phyloP scores from a whole-genome alignment of 2,888 invertebrate genomes.

The Cephus pygmeus region DNA sequence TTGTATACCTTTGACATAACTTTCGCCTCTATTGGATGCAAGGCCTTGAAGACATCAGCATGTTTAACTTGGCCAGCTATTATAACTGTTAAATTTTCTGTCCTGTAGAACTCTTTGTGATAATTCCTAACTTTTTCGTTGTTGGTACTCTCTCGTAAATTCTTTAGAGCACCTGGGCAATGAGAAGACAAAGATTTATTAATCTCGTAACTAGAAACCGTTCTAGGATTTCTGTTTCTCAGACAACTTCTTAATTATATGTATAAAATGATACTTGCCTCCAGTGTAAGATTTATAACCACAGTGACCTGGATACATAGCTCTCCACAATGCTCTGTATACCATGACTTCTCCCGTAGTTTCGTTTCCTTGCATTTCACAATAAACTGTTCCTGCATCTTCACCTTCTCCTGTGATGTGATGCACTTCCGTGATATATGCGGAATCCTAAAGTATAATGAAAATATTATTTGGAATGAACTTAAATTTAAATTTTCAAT shows the following conservation, averaged over 20 bases:
- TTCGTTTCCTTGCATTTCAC: constrained; percentile 92
- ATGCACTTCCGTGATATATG: constrained; percentile 90
- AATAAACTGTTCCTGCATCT: constrained; percentile 95
- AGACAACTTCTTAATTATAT: not conserved
- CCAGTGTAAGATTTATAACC: constrained; percentile 90
- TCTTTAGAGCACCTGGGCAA: constrained; percentile 73
- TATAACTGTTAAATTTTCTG: constrained; percentile 88
- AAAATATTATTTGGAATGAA: no score
- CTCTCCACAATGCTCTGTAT: constrained; percentile 73
- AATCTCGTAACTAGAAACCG: not conserved
- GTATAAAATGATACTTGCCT: constrained; percentile 65
- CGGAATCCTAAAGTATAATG: constrained; percentile 73
- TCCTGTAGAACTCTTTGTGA: constrained; percentile 87
- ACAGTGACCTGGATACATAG: constrained; percentile 83
- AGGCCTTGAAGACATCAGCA: constrained; percentile 78
- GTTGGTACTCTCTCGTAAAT: constrained; percentile 82
- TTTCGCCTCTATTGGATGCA: constrained; percentile 81
- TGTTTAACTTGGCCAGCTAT: constrained; percentile 85
- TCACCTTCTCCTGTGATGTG: constrained; percentile 89
- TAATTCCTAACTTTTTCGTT: constrained; percentile 85
- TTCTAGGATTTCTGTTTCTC: not conserved
- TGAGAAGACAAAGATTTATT: no score
- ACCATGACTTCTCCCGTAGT: constrained; percentile 82
- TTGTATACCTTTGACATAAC: constrained; percentile 74
- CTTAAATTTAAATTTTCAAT: no score